Percentiles rank a stretch among this genome's conserved stretches.
These are phyloP conservation scores for Eulimnadia texana DNA, from an alignment of 1,140 invertebrate species.

Conservation along the genomic window DNA sequence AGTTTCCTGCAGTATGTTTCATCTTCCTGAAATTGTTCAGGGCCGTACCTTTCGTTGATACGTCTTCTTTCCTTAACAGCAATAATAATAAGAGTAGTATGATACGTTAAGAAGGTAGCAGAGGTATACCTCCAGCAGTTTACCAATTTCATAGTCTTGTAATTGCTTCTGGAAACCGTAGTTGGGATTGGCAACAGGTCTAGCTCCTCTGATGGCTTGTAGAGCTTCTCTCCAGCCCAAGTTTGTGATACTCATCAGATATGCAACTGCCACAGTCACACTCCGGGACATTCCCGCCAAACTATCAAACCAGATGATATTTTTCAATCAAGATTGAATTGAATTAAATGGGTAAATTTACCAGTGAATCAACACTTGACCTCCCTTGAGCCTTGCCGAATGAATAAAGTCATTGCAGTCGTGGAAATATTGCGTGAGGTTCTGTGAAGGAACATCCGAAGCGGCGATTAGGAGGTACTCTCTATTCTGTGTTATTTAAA, in stretches of 20 bases:
- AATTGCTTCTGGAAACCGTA: conserved; percentile 87
- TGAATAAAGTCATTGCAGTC: conserved; percentile 94
- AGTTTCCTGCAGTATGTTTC: conserved; percentile 1
- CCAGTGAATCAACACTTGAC: conserved; percentile 91
- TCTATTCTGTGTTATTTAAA: conserved; percentile 56
- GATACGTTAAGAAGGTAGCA: background rate
- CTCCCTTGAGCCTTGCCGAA: conserved; percentile 66
- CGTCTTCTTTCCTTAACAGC: conserved; percentile 7
- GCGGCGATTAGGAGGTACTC: conserved; percentile 88
- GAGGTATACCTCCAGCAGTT: conserved; percentile 52
- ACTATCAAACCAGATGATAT: conserved; percentile 39
- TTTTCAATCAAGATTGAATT: too few relatives aligned
- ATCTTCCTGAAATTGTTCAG: background rate
- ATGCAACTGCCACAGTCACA: conserved; percentile 84
- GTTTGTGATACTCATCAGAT: conserved; percentile 84
- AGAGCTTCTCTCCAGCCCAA: conserved; percentile 85
- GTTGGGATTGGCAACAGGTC: conserved; percentile 86
- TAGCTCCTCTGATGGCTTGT: conserved; percentile 77
- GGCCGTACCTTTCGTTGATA: background rate
- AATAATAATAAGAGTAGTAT: background rate
- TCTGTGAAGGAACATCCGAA: conserved; percentile 81
- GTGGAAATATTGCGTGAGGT: conserved; percentile 81
- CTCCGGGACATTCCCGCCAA: conserved; percentile 91
- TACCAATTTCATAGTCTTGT: conserved; percentile 74
- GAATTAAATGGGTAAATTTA: conserved; percentile 35